Percentiles rank a stretch among this genome's conserved stretches.
Conservation (phyloP, 2,888 invertebrate genomes). For the Trissonchulus sp. region DNA sequence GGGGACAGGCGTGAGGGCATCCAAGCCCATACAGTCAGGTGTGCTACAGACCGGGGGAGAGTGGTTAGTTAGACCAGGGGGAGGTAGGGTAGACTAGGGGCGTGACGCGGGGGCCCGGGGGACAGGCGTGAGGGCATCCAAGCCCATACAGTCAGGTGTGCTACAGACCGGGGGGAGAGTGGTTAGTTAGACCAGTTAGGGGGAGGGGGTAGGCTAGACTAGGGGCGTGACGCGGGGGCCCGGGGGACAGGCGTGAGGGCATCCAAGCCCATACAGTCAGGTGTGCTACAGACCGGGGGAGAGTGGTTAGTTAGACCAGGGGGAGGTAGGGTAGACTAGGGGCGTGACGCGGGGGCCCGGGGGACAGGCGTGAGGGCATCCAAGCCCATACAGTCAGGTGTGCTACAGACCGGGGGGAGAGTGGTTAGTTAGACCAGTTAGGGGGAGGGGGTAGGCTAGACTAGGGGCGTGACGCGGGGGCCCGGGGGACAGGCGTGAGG, state of each 20-base stretch:
- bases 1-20: slow-evolving; percentile 87
- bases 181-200: no score
- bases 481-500: slow-evolving; percentile 78
- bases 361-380: slow-evolving; percentile 89
- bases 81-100: slow-evolving; percentile 76
- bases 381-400: slow-evolving; percentile 61
- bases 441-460: slow-evolving; percentile 78
- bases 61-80: no score
- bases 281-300: no score
- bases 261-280: slow-evolving; percentile 63
- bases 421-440: no score
- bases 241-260: slow-evolving; percentile 85
- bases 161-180: no score
- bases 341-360: slow-evolving; percentile 76
- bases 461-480: slow-evolving; percentile 83
- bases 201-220: slow-evolving; percentile 77
- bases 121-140: slow-evolving; percentile 81
- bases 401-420: no score
- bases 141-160: slow-evolving; percentile 60
- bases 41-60: no score
- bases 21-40: slow-evolving; percentile 62
- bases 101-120: slow-evolving; percentile 82
- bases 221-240: slow-evolving; percentile 80
- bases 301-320: no score
- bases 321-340: slow-evolving; percentile 77